These are phyloP conservation scores for Meloe dianella DNA, from an alignment of 2,888 invertebrate genomes.

Conservation along the genomic window DNA sequence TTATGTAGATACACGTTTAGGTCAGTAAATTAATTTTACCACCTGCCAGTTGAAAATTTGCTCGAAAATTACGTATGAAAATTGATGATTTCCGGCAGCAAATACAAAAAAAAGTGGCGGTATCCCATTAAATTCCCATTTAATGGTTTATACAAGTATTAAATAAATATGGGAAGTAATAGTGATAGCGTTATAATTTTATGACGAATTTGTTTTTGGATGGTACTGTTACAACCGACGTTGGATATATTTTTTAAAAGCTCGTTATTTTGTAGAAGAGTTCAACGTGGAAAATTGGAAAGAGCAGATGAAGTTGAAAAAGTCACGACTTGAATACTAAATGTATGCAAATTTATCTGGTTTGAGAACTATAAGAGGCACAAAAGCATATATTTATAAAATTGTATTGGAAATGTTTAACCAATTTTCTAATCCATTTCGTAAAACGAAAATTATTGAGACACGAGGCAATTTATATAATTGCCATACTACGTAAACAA, in stretches of 20 bases:
- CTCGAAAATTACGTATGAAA: neutral
- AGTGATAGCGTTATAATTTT: neutral
- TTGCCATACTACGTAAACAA: neutral
- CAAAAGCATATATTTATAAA: slow-evolving; percentile 1
- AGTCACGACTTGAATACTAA: slow-evolving; percentile 1
- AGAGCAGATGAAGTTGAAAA: slow-evolving; percentile 11
- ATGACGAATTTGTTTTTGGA: neutral
- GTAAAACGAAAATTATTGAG: neutral
- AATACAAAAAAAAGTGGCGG: neutral
- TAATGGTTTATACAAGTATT: neutral
- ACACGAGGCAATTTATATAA: neutral
- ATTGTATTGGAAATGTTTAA: neutral
- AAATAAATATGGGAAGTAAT: neutral
- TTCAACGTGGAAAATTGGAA: slow-evolving; percentile 1
- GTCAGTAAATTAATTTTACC: slow-evolving; percentile 10
- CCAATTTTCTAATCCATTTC: neutral
- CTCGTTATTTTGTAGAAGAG: slow-evolving; percentile 4
- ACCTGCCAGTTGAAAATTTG: neutral
- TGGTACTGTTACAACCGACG: neutral
- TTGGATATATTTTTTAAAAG: neutral
- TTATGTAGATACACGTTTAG: slow-evolving; percentile 10
- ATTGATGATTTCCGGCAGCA: neutral
- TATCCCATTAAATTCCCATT: neutral
- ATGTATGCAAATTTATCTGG: slow-evolving; percentile 3
- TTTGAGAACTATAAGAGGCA: neutral